Percentiles rank a stretch among this genome's conserved stretches.
phyloP scores from a whole-genome alignment of 2,113 vertebrate species.

The Bucco capensis region DNA sequence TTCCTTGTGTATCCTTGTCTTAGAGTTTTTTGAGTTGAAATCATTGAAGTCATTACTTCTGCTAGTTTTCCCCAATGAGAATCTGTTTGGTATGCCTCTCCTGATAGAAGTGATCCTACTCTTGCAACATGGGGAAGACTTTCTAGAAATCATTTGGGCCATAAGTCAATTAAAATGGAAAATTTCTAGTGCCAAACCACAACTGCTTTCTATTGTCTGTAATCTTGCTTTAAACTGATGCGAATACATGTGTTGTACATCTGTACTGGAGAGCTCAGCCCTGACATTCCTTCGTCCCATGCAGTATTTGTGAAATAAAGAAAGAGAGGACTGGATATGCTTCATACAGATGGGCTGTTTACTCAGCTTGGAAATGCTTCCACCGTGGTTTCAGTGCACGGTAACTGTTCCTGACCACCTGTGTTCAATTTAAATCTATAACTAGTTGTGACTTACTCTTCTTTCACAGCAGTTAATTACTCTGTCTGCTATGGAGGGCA shows the following conservation, averaged over 20 bases:
- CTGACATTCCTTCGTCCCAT: conserved; percentile 67
- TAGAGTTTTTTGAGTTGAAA: too few relatives aligned
- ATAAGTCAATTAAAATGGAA: conserved; percentile 50
- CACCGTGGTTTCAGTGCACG: neutral
- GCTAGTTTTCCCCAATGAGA: neutral
- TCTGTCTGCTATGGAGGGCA: neutral
- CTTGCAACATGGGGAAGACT: neutral
- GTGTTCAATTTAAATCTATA: conserved; percentile 48
- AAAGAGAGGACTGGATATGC: conserved; percentile 33
- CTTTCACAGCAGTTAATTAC: conserved; percentile 26
- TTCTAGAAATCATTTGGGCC: conserved; percentile 43
- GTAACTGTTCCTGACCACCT: neutral
- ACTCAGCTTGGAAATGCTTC: conserved; percentile 54
- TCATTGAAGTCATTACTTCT: neutral
- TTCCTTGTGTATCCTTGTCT: accelerated
- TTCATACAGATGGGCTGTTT: conserved; percentile 64
- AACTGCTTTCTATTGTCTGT: conserved; percentile 51
- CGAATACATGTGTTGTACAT: conserved; percentile 72
- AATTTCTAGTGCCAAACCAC: conserved; percentile 55
- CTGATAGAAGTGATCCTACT: neutral
- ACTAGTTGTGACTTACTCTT: conserved; percentile 30
- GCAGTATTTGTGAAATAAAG: conserved; percentile 69
- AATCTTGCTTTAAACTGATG: conserved; percentile 58
- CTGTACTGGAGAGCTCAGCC: conserved; percentile 51
- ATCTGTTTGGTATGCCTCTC: neutral